phyloP scores from a whole-genome alignment of 2,113 vertebrate species.

The Hippoglossus stenolepis region DNA sequence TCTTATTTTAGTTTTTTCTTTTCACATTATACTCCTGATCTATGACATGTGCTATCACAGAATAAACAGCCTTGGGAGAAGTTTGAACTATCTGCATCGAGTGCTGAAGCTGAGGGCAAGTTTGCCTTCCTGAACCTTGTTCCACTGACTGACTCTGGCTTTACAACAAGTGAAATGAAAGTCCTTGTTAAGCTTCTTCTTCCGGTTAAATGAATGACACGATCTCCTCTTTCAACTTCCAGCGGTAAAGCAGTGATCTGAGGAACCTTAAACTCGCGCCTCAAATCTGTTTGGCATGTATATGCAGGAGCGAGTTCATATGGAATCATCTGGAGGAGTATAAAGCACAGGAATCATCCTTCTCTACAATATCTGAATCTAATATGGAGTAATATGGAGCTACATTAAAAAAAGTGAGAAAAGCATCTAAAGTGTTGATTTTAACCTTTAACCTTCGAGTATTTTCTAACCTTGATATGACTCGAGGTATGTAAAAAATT shows the following conservation, averaged over 20 bases:
- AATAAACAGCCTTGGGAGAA: neutral
- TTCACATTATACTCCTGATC: neutral
- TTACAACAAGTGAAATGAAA: neutral
- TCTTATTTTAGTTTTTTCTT: neutral
- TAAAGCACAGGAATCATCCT: neutral
- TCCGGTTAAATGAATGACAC: too few species aligned
- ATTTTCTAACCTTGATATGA: too few species aligned
- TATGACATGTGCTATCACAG: neutral
- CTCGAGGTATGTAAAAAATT: too few species aligned
- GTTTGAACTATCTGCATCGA: neutral
- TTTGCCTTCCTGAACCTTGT: neutral
- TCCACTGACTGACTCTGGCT: neutral
- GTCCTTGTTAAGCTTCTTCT: neutral
- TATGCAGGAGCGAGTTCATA: neutral
- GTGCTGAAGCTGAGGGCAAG: neutral
- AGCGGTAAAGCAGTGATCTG: neutral
- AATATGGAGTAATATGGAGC: too few species aligned
- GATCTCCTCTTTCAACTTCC: neutral
- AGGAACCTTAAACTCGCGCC: neutral
- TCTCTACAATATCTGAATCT: neutral
- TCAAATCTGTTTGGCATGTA: neutral
- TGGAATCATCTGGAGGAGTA: neutral
- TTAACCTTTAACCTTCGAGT: too few species aligned
- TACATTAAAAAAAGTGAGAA: too few species aligned
- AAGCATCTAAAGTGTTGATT: too few species aligned